phyloP scores from a whole-genome alignment of 2,888 invertebrate species.

The Anoncus sp. region DNA sequence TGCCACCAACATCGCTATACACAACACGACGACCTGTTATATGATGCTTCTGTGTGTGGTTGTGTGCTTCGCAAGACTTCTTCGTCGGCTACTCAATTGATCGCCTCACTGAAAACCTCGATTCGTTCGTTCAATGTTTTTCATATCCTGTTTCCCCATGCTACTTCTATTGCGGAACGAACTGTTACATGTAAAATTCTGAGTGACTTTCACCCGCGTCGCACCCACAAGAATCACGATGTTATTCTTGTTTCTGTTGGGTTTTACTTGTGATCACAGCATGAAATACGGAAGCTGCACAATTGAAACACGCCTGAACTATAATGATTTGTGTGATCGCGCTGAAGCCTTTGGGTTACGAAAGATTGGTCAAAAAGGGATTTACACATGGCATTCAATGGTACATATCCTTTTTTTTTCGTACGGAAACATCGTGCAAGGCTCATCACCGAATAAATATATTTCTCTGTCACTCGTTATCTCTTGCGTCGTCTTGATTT shows the following conservation, averaged over 20 bases:
- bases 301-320: not conserved
- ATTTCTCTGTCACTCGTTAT: constrained; percentile 43
- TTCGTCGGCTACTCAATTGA: too few relatives aligned
- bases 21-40: constrained; percentile 35
- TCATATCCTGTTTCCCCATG: constrained; percentile 49
- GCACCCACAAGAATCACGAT: constrained; percentile 45
- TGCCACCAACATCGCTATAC: constrained; percentile 62
- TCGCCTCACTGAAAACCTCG: constrained; percentile 38
- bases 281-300: constrained; percentile 10
- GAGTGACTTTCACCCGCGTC: constrained; percentile 54
- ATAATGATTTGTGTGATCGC: constrained; percentile 4
- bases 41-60: constrained; percentile 35
- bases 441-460: constrained; percentile 36
- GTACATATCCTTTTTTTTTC: not conserved
- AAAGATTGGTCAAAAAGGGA: not conserved
- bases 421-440: constrained; percentile 47
- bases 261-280: constrained; percentile 24
- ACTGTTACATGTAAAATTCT: constrained; percentile 25
- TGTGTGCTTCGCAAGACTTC: too few relatives aligned
- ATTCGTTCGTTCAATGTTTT: constrained; percentile 53
- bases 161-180: constrained; percentile 27
- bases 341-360: constrained; percentile 3
- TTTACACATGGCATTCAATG: constrained; percentile 13
- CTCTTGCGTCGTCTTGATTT: constrained; percentile 45
- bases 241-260: constrained; percentile 24